A percentile compares a stretch with the other conserved stretches of the same genome.
Evolutionary conservation across 2,113 vertebrate genomes (phyloP).

Genomic region (Dascyllus trimaculatus): DNA sequence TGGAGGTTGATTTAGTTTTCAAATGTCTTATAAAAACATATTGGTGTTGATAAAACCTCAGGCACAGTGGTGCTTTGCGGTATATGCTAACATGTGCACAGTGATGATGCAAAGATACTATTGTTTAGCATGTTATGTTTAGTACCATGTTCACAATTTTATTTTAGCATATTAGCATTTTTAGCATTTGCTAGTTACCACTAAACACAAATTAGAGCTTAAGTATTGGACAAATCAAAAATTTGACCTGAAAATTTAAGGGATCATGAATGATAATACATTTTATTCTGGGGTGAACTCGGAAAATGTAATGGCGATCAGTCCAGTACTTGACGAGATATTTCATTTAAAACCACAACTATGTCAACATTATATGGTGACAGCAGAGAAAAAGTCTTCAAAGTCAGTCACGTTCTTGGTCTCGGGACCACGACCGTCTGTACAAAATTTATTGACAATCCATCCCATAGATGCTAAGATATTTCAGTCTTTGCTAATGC

Average conservation of each 20-base stretch:
- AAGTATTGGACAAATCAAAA: neutral
- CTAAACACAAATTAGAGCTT: neutral
- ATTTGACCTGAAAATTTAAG: slow-evolving; percentile 10
- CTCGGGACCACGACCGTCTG: neutral
- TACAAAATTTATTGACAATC: neutral
- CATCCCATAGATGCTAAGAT: neutral
- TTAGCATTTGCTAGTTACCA: neutral
- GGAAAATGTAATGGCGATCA: neutral
- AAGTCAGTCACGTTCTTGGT: neutral
- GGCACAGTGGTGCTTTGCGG: no score
- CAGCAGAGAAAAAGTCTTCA: neutral
- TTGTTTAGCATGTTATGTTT: no score
- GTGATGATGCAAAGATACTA: no score
- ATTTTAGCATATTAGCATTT: neutral
- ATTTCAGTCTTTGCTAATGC: slow-evolving; percentile 1
- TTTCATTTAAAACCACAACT: neutral
- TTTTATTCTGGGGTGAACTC: slow-evolving; percentile 17
- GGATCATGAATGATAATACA: slow-evolving; percentile 1
- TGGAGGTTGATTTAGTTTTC: no score
- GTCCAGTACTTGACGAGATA: neutral
- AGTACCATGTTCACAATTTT: no score
- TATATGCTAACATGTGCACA: no score
- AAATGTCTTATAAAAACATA: no score
- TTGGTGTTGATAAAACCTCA: no score
- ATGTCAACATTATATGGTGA: neutral